Conservation (phyloP, 2,888 invertebrate species). For the Sphaerophoria taeniata region DNA sequence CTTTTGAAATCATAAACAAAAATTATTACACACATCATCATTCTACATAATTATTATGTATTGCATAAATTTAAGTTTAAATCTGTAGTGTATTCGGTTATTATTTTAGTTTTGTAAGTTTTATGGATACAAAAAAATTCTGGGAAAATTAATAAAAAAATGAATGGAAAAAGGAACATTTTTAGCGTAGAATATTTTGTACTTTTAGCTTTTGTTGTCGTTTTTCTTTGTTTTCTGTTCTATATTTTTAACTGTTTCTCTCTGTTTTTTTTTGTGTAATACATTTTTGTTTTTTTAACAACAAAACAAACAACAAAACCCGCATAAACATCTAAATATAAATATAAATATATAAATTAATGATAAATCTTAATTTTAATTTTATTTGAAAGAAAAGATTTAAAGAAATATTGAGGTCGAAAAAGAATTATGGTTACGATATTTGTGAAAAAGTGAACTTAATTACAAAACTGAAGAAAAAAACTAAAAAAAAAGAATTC, state of each 20-base stretch:
- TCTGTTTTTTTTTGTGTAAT: constrained; percentile 23
- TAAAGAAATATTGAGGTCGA: constrained; percentile 22
- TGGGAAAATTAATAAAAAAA: constrained; percentile 24
- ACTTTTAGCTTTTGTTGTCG: constrained; percentile 27
- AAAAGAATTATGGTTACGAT: constrained; percentile 65
- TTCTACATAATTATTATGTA: constrained; percentile 55
- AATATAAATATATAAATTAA: constrained; percentile 8
- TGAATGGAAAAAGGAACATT: not conserved
- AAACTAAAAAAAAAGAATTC: constrained; percentile 50
- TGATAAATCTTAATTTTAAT: constrained; percentile 32
- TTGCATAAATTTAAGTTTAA: constrained; percentile 47
- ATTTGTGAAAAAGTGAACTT: constrained; percentile 73
- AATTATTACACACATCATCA: constrained; percentile 56
- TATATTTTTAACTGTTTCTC: constrained; percentile 44
- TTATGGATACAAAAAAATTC: constrained; percentile 40
- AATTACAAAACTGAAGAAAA: constrained; percentile 70
- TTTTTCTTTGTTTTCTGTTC: constrained; percentile 26
- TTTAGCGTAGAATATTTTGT: constrained; percentile 61
- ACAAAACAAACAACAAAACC: constrained; percentile 10
- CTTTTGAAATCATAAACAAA: constrained; percentile 42
- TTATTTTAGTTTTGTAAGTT: constrained; percentile 44
- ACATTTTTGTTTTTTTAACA: constrained; percentile 20
- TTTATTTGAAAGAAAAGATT: constrained; percentile 35
- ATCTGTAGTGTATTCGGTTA: constrained; percentile 56
- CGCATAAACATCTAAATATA: no score